Conservation (phyloP, 2,888 invertebrate genomes). For the Lampropteryx suffumata region DNA sequence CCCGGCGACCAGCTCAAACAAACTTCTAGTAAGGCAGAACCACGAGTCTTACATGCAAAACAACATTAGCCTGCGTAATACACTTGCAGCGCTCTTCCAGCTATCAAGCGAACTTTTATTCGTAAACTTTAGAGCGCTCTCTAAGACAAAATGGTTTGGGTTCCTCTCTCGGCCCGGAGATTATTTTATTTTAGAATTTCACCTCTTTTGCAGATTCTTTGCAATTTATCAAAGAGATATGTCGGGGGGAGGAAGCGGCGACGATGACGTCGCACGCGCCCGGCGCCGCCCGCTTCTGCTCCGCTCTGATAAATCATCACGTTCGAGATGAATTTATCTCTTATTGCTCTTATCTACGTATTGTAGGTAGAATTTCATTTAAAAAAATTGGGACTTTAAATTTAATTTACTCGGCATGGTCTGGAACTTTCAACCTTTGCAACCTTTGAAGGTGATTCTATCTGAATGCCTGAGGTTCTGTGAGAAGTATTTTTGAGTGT, state of each 20-base stretch:
- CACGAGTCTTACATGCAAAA: slow-evolving; percentile 43
- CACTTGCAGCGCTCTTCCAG: slow-evolving; percentile 31
- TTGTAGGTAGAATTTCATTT: slow-evolving; percentile 46
- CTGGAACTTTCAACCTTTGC: too few species aligned
- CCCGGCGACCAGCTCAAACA: slow-evolving; percentile 34
- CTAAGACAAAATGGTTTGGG: slow-evolving; percentile 34
- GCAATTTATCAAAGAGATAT: slow-evolving; percentile 72
- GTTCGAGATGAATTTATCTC: slow-evolving; percentile 65
- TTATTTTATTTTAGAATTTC: slow-evolving; percentile 57
- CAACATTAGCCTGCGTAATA: slow-evolving; percentile 40
- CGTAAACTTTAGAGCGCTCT: slow-evolving; percentile 38
- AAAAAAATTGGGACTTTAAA: too few species aligned
- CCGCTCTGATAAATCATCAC: slow-evolving; percentile 66
- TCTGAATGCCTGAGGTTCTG: too few species aligned
- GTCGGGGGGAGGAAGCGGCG: slow-evolving; percentile 53
- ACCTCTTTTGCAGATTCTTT: slow-evolving; percentile 60
- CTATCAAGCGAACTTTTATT: slow-evolving; percentile 40
- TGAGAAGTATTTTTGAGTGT: too few species aligned
- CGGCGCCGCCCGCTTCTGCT: slow-evolving; percentile 40
- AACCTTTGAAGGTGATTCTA: too few species aligned
- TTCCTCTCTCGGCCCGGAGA: slow-evolving; percentile 30
- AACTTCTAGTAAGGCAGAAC: slow-evolving; percentile 31
- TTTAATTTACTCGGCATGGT: too few species aligned
- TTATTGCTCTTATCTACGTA: slow-evolving; percentile 49
- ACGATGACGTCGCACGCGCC: slow-evolving; percentile 63